Conservation (phyloP, 2,797 vertebrate species). For the Sarcoramphus papa region DNA sequence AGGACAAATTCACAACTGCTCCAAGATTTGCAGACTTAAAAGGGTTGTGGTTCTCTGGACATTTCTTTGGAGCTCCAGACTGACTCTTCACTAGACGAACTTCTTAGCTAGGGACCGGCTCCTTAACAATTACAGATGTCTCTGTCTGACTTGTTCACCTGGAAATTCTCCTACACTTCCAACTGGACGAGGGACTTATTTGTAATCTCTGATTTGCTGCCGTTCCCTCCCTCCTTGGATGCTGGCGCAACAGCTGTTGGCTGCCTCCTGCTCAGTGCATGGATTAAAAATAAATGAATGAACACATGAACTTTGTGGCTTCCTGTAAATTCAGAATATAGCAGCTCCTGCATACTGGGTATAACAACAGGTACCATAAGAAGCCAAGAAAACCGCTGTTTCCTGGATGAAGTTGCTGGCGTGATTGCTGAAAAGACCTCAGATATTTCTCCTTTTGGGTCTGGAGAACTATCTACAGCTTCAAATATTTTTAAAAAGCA, state of each 20-base stretch:
- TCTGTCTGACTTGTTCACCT: not conserved
- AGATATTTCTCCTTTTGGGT: not conserved
- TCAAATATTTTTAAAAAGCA: not conserved
- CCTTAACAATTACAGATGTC: not conserved
- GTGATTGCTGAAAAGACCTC: not conserved
- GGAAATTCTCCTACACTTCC: not conserved
- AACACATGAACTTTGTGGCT: not conserved
- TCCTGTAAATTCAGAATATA: not conserved
- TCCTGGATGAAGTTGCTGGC: not conserved
- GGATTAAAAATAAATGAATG: slow-evolving; percentile 16
- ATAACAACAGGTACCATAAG: not conserved
- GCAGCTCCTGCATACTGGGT: not conserved
- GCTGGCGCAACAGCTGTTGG: not conserved
- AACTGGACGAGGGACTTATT: not conserved
- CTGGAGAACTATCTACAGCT: not conserved
- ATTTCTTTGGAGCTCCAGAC: not conserved
- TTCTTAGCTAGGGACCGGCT: not conserved
- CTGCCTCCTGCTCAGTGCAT: not conserved
- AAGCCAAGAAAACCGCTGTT: not conserved
- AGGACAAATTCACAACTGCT: not conserved
- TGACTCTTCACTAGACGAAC: not conserved
- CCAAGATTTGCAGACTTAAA: not conserved
- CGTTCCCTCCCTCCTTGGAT: not conserved
- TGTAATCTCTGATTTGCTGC: not conserved
- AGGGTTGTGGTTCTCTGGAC: not conserved